Conservation (phyloP, 2,113 vertebrate species). For the Leptosomus discolor region DNA sequence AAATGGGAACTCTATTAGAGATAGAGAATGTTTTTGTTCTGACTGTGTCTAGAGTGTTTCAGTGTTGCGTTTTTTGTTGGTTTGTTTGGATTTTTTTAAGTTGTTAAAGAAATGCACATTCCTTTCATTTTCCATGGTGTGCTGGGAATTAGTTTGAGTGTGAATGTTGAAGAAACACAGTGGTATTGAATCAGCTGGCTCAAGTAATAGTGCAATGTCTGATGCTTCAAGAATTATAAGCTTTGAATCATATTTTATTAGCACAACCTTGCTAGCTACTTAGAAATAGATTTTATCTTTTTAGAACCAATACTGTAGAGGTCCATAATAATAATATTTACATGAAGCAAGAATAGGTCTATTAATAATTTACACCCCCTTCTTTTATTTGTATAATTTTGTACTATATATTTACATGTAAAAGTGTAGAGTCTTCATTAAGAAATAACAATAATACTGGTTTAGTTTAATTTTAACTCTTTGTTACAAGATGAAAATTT, state of each 20-base stretch:
- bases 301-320: constrained; percentile 79
- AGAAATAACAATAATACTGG: constrained; percentile 67
- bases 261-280: constrained; percentile 86
- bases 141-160: constrained; percentile 71
- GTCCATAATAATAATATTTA: constrained; percentile 76
- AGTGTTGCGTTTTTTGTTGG: constrained; percentile 43
- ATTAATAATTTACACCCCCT: constrained; percentile 71
- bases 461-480: constrained; percentile 77
- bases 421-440: constrained; percentile 75
- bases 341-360: constrained; percentile 75
- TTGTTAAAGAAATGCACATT: constrained; percentile 77
- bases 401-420: constrained; percentile 79
- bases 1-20: constrained; percentile 48
- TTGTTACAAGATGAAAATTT: constrained; percentile 77
- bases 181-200: constrained; percentile 76
- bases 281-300: constrained; percentile 83
- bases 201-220: constrained; percentile 81
- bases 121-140: constrained; percentile 71
- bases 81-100: constrained; percentile 60
- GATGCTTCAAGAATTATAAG: constrained; percentile 78
- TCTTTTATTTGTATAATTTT: constrained; percentile 82
- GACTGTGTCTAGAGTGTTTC: constrained; percentile 80
- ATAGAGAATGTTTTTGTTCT: constrained; percentile 75
- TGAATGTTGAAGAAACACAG: constrained; percentile 72
- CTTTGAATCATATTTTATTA: constrained; percentile 84